Percentiles rank a stretch among this genome's conserved stretches.
phyloP scores from a whole-genome alignment of 2,113 vertebrate genomes.

The Chauna torquata region DNA sequence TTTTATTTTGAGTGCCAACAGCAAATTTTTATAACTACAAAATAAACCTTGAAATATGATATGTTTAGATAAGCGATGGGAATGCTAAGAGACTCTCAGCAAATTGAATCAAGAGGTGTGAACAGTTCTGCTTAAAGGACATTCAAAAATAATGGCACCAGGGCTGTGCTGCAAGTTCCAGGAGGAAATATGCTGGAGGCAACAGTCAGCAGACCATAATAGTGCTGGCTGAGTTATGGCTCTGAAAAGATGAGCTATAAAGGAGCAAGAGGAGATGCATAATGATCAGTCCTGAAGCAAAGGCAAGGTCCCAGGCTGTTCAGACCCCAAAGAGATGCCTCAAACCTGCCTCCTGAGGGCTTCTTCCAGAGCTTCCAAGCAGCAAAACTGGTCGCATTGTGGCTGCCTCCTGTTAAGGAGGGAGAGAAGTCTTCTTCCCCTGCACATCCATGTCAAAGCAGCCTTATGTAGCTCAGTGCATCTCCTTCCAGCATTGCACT shows the following conservation, averaged over 20 bases:
- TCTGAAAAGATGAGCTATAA: background rate
- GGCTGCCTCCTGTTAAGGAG: background rate
- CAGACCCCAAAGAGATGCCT: background rate
- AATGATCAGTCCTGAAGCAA: background rate
- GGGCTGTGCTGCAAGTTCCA: background rate
- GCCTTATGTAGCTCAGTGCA: accelerated
- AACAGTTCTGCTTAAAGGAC: slow-evolving; percentile 26
- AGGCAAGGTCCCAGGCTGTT: background rate
- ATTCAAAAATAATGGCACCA: background rate
- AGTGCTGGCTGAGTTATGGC: background rate
- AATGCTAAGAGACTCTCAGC: background rate
- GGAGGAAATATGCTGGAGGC: slow-evolving; percentile 8
- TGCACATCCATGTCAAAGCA: background rate
- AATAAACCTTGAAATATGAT: slow-evolving; percentile 44
- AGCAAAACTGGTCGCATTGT: background rate
- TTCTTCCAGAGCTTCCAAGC: background rate
- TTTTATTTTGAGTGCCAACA: slow-evolving; percentile 10
- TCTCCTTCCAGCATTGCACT: background rate
- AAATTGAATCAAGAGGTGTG: slow-evolving; percentile 26
- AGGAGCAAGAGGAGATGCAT: background rate
- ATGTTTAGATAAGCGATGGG: slow-evolving; percentile 26
- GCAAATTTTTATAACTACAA: slow-evolving; percentile 38
- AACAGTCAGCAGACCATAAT: background rate
- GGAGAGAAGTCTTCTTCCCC: background rate
- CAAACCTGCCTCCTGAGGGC: background rate